Percentiles rank a stretch among this genome's conserved stretches.
Conservation (phyloP, 2,113 vertebrate genomes). For the Fregata magnificens region DNA sequence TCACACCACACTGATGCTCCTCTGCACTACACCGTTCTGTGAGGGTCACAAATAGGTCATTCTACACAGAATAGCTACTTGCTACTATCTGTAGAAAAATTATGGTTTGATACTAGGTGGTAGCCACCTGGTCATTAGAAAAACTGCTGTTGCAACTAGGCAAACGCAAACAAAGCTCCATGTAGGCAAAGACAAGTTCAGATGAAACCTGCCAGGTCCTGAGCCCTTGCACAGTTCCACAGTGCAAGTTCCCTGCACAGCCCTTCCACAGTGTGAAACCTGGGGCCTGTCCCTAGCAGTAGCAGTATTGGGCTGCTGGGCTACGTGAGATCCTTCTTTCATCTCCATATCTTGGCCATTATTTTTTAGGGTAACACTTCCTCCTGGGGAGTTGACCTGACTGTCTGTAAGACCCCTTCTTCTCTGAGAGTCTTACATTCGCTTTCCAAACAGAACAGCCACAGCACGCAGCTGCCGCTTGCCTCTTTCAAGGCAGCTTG, state of each 20-base stretch:
- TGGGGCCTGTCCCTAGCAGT: background rate
- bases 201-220: background rate
- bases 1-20: fast-evolving
- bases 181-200: background rate
- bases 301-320: background rate
- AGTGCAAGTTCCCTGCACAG: too few species aligned
- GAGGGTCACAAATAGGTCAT: background rate
- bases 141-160: background rate
- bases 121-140: background rate
- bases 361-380: background rate
- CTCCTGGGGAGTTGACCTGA: background rate
- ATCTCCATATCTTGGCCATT: background rate
- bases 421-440: background rate
- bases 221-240: background rate
- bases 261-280: background rate
- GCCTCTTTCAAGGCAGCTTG: background rate
- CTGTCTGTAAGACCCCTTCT: background rate
- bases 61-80: background rate
- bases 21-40: background rate
- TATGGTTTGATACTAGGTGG: background rate
- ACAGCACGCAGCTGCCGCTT: fast-evolving
- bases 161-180: background rate
- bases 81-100: background rate
- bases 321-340: background rate
- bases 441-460: background rate